Evolutionary conservation across 1,140 invertebrate genomes (phyloP), one percentile per base, ranked within the genome.

Genomic region (Bathynomus jamesi): DNA sequence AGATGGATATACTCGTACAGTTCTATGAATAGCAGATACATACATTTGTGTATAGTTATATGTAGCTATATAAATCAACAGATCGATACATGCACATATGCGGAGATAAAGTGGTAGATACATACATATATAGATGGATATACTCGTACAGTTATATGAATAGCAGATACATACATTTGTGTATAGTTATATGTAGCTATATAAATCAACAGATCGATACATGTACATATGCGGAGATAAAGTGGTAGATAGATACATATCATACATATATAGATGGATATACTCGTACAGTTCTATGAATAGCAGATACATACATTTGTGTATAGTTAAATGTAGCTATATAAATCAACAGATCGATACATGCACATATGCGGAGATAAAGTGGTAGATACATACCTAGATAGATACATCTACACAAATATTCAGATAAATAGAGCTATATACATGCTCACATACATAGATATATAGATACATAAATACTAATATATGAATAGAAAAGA

Each of bases 391-490:
- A 67, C 27, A 67, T 40, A 67, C 27, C 30, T 40, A 67, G 21
- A 67, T 40, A 67, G 4, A 67, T 40, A 31, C n/a, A 40, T 67
- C 13, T 31, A 67, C 40, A 67, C 10, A 67, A 32, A 67, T 31
- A 67, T 31, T 32, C 40, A 53, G 13, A 40, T 67, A 25, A 13
- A 63, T 63, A 27, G 13, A 63, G n/a, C n/a, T 63, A 63, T 63
- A 63, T 63, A 63, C 24, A 63, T 63, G 27, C 24, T 11, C 13
- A 24, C 13, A 24, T 28, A 24, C 24, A 27, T 28, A 63, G 11
- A 63, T 24, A 63, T 64, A 24, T 25, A 64, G 21, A 64, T 24
- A 64, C 4, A 64, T 64, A 64, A 4, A 24, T 24, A 64, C 28
- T 25, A n/a, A 10, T 64, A 64, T 64, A 64, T 64, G 28, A 25